Evolutionary conservation across 30 jellyfish, hydroid and myxozoan genomes (phyloP), one percentile per base, ranked within the genome.

Genomic region (Hydractinia symbiolongicarpus): DNA sequence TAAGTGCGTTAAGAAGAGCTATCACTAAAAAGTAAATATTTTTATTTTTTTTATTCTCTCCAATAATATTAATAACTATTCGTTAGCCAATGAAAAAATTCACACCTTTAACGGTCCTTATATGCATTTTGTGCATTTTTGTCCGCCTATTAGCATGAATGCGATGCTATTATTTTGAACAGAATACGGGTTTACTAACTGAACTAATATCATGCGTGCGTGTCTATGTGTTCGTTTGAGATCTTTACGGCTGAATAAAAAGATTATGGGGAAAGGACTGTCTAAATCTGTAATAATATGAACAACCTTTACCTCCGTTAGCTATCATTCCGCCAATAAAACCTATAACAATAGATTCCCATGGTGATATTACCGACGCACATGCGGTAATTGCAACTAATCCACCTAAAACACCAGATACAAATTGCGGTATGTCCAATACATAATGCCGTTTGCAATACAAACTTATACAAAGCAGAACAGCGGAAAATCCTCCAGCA

Each of bases 311-410:
- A 73, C 91, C 89, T 74, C 82, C 89, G 53, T 61, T 83, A 6
- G 88, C 91, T 50, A 83, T 64, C 19, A 74, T 8, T 6, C 86
- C 91, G 44, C 91, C 91, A 75, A 76, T 55, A 53, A 83, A 83
- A 14, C 91, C 91, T 11, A 83, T 75, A 54, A 83, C 17, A 19
- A 83, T 51, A 13, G 72, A 89, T 40, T 83, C 91, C 91, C 91
- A 83, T 1, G 91, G 90, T 20, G 75, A 19, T 8, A 62, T 73
- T 44, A 83, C 70, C 60, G 85, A 66, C 21, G 77, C 69, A 44
- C 55, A 53, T 4, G 91, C 91, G 1, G 91, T 83, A 8, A 83
- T 62, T 5, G 85, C 81, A 56, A 83, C 91, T 14, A 83, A 50
- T 10, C 91, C 91, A 55, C 89, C 88, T 5, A 83, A 52, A 7